Evolutionary conservation across 2,113 vertebrate species (phyloP), one percentile per base, ranked within the genome.

Genomic region (Numenius arquata): DNA sequence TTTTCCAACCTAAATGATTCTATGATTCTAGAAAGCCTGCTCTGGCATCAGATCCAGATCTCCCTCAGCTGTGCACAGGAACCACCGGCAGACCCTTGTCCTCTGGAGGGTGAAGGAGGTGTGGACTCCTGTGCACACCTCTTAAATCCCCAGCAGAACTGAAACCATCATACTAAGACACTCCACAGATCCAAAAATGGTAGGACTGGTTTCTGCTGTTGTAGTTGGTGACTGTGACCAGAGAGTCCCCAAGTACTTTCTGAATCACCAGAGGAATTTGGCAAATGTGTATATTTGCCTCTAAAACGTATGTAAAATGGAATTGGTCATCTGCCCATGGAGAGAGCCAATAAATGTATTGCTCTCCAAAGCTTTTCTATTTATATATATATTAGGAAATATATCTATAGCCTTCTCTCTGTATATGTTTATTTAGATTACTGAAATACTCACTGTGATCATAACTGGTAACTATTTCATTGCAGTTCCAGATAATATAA

Each of bases 361-460:
- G 48, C 6, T 43, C 53, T 97, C 52, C 68, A 85, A 65, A 91
- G 45, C 17, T 80, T 80, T 72, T 77, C 15, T 84, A 21, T 90
- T 58, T 76, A 36, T 88, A 75, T 20, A 17, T 77, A 45, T 45
- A 45, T 45, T 62, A 70, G 40, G 32, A 81, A 86, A 82, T 55
- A 14, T 6, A 72, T 43, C n/a, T 77, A 18, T 43, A 68, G 18
- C 11, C 4, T 78, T 92, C 27, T 68, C 22, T 83, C 18, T 62
- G 7, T 88, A 15, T 47, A 20, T 58, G 6, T 83, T 93, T 96
- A 90, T 91, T 88, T 84, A 89, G 47, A 61, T 75, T 65, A 68
- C 43, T 74, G 20, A 85, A 95, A 96, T 85, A 96, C 73, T 94
- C 61, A 17, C 56, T 63, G 48, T 78, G 82, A 95, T 86, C 22